phyloP scores from a whole-genome alignment of 1,140 invertebrate species.

The Cydia strobilella region DNA sequence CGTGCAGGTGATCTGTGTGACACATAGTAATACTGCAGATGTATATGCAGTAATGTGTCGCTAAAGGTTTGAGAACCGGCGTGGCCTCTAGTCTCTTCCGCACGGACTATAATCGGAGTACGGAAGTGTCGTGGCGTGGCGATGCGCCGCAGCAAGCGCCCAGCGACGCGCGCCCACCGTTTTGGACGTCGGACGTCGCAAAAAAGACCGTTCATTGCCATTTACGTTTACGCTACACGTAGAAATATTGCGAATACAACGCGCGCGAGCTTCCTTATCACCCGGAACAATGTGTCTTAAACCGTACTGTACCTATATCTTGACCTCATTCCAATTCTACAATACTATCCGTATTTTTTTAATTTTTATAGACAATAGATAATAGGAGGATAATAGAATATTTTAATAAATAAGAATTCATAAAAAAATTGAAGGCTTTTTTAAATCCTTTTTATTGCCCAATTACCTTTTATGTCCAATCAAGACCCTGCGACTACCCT shows the following conservation, averaged over 20 bases:
- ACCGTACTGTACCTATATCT: constrained; percentile 24
- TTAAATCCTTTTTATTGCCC: too few relatives aligned
- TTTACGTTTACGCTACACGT: constrained; percentile 31
- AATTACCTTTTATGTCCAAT: too few relatives aligned
- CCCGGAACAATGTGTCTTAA: constrained; percentile 49
- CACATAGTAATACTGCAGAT: background rate
- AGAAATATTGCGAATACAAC: constrained; percentile 46
- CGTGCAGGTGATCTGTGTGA: background rate
- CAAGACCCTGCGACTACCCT: too few relatives aligned
- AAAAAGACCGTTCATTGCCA: constrained; percentile 38
- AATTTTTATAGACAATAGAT: background rate
- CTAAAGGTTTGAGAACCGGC: constrained; percentile 28
- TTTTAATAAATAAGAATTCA: too few relatives aligned
- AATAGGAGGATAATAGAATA: too few relatives aligned
- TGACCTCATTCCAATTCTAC: background rate
- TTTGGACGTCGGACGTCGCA: constrained; percentile 37
- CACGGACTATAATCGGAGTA: constrained; percentile 66
- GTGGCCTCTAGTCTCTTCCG: constrained; percentile 67
- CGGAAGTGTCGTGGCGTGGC: constrained; percentile 52
- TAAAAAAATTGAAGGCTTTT: too few relatives aligned
- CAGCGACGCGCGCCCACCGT: constrained; percentile 33
- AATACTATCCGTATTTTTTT: background rate
- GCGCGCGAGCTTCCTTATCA: constrained; percentile 54
- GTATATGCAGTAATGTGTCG: background rate
- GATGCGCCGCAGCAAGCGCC: constrained; percentile 41